These are phyloP conservation scores for Cyclargus thomasi DNA, from an alignment of 1,140 invertebrate species.

Conservation along the genomic window DNA sequence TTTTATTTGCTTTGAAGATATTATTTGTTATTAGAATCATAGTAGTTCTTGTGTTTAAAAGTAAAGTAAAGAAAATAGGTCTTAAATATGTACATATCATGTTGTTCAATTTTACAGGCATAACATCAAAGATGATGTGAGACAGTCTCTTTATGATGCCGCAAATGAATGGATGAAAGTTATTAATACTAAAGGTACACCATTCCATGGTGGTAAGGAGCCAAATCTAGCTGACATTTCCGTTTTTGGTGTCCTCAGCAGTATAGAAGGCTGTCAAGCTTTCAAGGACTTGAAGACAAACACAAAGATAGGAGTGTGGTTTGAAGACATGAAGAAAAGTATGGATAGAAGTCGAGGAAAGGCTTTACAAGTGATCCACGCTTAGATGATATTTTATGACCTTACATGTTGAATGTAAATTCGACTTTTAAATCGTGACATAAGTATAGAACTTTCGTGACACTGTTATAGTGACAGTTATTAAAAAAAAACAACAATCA, in stretches of 20 bases:
- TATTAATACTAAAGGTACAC: constrained; percentile 81
- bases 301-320: constrained; percentile 54
- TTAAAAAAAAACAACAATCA: not conserved
- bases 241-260: constrained; percentile 94
- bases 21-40: no score
- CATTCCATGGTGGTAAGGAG: constrained; percentile 88
- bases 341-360: constrained; percentile 43
- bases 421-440: no score
- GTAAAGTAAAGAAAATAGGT: no score
- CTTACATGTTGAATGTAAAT: not conserved
- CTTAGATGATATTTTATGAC: constrained; percentile 15
- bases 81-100: no score
- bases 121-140: constrained; percentile 90
- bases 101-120: constrained; percentile 77
- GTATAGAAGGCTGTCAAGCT: constrained; percentile 95
- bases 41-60: no score
- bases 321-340: constrained; percentile 47
- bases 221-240: constrained; percentile 96
- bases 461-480: no score
- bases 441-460: no score
- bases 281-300: constrained; percentile 85
- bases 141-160: constrained; percentile 92
- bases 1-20: no score
- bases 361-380: constrained; percentile 31
- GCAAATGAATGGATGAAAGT: constrained; percentile 87